Conservation (phyloP, 2,888 invertebrate species). For the Andrena minutula region DNA sequence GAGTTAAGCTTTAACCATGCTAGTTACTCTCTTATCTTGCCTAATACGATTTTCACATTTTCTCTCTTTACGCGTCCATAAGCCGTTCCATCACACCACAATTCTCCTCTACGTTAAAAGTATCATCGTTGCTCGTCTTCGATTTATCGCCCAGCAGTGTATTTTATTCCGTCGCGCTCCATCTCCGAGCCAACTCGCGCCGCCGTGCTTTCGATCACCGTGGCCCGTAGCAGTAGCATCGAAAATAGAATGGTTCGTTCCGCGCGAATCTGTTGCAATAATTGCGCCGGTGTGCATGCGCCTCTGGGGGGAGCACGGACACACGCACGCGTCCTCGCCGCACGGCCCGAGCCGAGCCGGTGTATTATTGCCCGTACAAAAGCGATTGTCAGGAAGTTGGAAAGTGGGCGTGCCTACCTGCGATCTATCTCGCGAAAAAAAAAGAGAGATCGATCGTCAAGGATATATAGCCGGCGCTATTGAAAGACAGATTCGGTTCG, state of each 20-base stretch:
- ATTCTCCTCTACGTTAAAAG: conserved; percentile 3
- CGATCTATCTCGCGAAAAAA: conserved; percentile 67
- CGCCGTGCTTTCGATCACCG: neutral
- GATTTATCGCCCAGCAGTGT: neutral
- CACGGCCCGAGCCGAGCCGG: neutral
- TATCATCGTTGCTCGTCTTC: neutral
- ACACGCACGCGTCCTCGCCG: conserved; percentile 1
- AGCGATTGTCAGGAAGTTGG: conserved; percentile 77
- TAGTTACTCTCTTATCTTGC: neutral
- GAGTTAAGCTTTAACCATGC: neutral
- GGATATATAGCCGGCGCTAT: conserved; percentile 25
- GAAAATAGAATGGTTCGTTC: conserved; percentile 24
- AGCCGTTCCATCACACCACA: neutral
- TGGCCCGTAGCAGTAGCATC: neutral
- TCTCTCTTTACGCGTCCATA: neutral
- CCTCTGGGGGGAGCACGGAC: neutral
- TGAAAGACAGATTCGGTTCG: neutral
- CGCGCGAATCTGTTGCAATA: conserved; percentile 35
- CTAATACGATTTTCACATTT: neutral
- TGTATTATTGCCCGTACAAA: conserved; percentile 42
- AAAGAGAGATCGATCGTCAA: conserved; percentile 35
- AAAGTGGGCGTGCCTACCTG: conserved; percentile 78
- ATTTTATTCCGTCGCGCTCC: neutral
- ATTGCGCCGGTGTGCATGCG: conserved; percentile 12
- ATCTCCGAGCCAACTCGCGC: neutral